Percentiles rank a stretch among this genome's conserved stretches.
Conservation (phyloP, 2,888 invertebrate genomes). For the Ectropis crepuscularia region DNA sequence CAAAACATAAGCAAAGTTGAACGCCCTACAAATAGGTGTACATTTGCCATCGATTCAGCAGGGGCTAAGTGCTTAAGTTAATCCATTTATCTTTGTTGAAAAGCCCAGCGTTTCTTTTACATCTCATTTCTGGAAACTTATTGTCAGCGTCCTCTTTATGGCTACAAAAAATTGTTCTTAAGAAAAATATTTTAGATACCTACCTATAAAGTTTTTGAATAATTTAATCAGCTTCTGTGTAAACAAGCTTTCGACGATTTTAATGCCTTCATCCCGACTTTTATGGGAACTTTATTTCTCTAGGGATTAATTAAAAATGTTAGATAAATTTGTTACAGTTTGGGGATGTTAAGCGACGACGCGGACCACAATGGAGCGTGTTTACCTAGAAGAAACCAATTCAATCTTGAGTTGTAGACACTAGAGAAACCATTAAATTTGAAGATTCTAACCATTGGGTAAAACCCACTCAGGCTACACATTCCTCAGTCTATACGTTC, state of each 20-base stretch:
- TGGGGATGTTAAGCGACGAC: background rate
- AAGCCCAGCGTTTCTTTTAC: constrained; percentile 21
- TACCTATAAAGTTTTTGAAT: constrained; percentile 6
- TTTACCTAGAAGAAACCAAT: too few species aligned
- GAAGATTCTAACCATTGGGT: too few species aligned
- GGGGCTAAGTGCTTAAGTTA: constrained; percentile 20
- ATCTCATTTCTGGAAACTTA: constrained; percentile 19
- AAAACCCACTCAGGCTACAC: too few species aligned
- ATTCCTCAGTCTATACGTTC: too few species aligned
- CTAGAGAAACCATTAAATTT: too few species aligned
- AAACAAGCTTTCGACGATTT: constrained; percentile 7
- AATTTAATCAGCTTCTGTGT: background rate
- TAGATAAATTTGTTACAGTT: background rate
- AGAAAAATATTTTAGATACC: constrained; percentile 7
- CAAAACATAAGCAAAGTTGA: constrained; percentile 8
- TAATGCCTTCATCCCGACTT: background rate
- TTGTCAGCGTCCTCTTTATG: constrained; percentile 23
- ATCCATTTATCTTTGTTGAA: constrained; percentile 26
- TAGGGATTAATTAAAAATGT: background rate
- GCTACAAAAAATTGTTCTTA: constrained; percentile 10
- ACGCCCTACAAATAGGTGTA: constrained; percentile 9
- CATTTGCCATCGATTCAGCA: constrained; percentile 20
- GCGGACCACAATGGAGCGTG: too few species aligned
- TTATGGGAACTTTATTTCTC: background rate
- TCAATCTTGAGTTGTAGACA: too few species aligned